Evolutionary conservation across 1,140 invertebrate genomes (phyloP).

Genomic region (Macrobrachium rosenbergii): DNA sequence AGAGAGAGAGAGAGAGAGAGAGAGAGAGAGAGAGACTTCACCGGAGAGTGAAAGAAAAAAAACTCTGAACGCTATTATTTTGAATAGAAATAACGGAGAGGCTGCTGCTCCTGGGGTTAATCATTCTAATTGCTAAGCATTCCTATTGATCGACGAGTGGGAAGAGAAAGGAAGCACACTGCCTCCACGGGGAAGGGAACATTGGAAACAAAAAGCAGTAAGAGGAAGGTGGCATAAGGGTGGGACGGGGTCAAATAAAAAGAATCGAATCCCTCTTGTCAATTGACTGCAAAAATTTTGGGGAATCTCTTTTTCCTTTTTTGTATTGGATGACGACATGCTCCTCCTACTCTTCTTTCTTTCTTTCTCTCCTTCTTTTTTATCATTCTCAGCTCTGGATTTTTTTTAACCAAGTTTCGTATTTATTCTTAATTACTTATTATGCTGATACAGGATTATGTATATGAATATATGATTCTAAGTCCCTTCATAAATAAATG

Average conservation of each 20-base stretch:
- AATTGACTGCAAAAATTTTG: conserved; percentile 49
- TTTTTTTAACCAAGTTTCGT: too few species aligned
- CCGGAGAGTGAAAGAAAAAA: conserved; percentile 18
- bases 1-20: conserved; percentile 9
- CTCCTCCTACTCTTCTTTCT: too few species aligned
- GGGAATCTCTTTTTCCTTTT: too few species aligned
- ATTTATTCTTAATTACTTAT: too few species aligned
- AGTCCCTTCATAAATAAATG: too few species aligned
- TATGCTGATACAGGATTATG: too few species aligned
- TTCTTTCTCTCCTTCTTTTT: too few species aligned
- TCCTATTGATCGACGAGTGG: conserved; percentile 56
- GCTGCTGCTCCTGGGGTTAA: conserved; percentile 57
- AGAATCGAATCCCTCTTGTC: conserved; percentile 51
- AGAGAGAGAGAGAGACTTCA: not conserved
- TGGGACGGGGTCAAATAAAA: conserved; percentile 28
- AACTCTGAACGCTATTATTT: conserved; percentile 58
- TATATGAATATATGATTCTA: too few species aligned
- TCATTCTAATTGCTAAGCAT: conserved; percentile 66
- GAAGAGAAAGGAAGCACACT: conserved; percentile 30
- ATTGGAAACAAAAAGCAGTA: not conserved
- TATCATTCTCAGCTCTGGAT: too few species aligned
- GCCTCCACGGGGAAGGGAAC: not conserved
- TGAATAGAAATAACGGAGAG: conserved; percentile 63
- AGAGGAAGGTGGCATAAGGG: conserved; percentile 8
- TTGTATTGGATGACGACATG: too few species aligned